Evolutionary conservation across 2,888 invertebrate genomes (phyloP), one percentile per base, ranked within the genome.

Genomic region (Lithophane ornitopus): DNA sequence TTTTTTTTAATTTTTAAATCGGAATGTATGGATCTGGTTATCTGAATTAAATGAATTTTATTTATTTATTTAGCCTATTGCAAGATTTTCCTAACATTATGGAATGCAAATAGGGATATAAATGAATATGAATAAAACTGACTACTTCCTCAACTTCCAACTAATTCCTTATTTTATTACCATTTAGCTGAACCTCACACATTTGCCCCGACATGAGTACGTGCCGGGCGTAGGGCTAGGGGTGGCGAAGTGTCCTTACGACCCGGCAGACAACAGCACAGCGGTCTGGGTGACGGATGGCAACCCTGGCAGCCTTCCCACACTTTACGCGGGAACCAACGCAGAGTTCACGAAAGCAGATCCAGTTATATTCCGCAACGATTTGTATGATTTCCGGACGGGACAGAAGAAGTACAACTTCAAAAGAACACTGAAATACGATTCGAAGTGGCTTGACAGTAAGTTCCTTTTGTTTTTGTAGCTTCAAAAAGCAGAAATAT

Each of bases 401-500:
- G 97, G 97, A 71, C 96, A 97, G 87, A 97, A 97, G 90, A 96
- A 97, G 88, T 97, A 97, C 89, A 96, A 97, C 85, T 97, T 97
- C 90, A 97, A 97, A 90, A 94, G 98, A 78, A 98, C 98, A 26
- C 93, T 98, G 88, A 97, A 97, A 92, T 97, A 97, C 87, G 98
- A 98, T 92, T 97, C 97, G 44, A 98, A 98, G 91, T 98, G 98
- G 98, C 95, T 98, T 78, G 98, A 98, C 92, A 98, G 98, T 98
- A 92, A 97, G 97, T 97, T 65, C 58, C 14, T 52, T 69, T 52
- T 41, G 26, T 41, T 49, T 59, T 79, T 67, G 7, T 44, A 52
- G 11, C 65, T 54, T 71, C 7, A 39, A 39, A 34, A 39, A 34
- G 11, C 14, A 68, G 56, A 1, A 22, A 52, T 41, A 49, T n/a